Percentiles rank a stretch among this genome's conserved stretches.
Evolutionary conservation across 2,797 vertebrate species (phyloP).

Genomic region (Mycteria americana): DNA sequence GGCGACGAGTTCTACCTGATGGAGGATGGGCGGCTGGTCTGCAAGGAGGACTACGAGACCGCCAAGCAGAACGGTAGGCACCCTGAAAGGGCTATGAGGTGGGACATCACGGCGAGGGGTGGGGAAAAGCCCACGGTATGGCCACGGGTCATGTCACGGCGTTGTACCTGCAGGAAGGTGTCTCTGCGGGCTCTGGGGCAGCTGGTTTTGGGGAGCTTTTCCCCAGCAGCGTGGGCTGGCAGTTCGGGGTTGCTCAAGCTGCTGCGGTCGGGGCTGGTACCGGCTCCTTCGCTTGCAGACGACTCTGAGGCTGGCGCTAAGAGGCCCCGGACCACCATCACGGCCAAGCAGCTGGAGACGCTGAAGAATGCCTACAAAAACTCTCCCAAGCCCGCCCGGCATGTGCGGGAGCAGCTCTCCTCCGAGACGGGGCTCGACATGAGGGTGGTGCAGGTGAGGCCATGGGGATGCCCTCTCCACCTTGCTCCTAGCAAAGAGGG

Average conservation of each 20-base stretch:
- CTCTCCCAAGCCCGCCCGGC: conserved; percentile 94
- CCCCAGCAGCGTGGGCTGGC: accelerated
- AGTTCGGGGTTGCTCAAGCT: neutral
- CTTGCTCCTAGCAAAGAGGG: neutral
- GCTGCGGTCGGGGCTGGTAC: neutral
- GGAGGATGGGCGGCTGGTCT: conserved; percentile 96
- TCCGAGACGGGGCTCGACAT: conserved; percentile 97
- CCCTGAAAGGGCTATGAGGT: accelerated
- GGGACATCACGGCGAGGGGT: accelerated
- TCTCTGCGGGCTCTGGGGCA: neutral
- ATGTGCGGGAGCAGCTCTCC: conserved; percentile 95
- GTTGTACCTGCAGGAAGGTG: accelerated
- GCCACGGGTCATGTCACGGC: accelerated
- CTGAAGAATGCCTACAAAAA: conserved; percentile 98
- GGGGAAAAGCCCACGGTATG: neutral
- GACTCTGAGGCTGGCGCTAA: conserved; percentile 96
- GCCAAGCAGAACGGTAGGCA: conserved; percentile 94
- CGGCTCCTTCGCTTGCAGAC: conserved; percentile 73
- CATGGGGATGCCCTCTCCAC: accelerated
- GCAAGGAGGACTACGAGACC: conserved; percentile 97
- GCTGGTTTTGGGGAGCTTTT: neutral
- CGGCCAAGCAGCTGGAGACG: conserved; percentile 96
- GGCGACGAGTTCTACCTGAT: conserved; percentile 99
- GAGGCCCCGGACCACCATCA: conserved; percentile 95
- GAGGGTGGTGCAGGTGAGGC: conserved; percentile 93